Conservation (phyloP, 2,113 vertebrate genomes). For the Vidua chalybeata region DNA sequence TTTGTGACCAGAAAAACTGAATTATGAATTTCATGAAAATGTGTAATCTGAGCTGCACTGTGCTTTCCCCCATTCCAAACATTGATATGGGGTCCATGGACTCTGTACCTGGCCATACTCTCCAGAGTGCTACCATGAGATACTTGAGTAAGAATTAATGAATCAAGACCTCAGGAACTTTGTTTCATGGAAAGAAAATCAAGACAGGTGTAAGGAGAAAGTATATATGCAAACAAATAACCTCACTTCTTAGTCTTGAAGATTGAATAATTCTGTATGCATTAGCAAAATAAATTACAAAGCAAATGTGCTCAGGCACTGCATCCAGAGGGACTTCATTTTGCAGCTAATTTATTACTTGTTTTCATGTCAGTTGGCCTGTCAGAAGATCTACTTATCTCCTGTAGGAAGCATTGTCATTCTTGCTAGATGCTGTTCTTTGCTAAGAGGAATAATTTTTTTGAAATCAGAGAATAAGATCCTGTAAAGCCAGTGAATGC, state of each 20-base stretch:
- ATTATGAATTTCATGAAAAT: neutral
- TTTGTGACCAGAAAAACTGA: neutral
- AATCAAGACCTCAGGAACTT: neutral
- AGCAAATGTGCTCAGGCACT: neutral
- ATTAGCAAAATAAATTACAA: conserved; percentile 21
- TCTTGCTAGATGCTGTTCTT: neutral
- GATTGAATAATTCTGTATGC: neutral
- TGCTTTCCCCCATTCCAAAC: neutral
- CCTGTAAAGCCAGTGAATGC: neutral
- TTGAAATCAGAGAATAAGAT: neutral
- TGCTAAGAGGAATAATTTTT: neutral
- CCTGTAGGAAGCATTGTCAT: neutral
- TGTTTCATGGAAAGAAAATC: neutral
- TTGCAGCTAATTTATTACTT: conserved; percentile 10
- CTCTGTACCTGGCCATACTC: neutral
- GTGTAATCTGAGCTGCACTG: neutral
- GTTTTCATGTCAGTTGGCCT: neutral
- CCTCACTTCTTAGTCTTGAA: neutral
- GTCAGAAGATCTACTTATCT: neutral
- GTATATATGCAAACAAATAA: neutral
- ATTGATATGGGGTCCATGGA: neutral
- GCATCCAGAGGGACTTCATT: neutral
- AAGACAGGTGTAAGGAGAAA: neutral
- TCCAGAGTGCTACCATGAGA: neutral
- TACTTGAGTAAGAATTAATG: neutral